These are phyloP conservation scores for Eriocheir sinensis DNA, from an alignment of 1,140 invertebrate species.

Conservation along the genomic window DNA sequence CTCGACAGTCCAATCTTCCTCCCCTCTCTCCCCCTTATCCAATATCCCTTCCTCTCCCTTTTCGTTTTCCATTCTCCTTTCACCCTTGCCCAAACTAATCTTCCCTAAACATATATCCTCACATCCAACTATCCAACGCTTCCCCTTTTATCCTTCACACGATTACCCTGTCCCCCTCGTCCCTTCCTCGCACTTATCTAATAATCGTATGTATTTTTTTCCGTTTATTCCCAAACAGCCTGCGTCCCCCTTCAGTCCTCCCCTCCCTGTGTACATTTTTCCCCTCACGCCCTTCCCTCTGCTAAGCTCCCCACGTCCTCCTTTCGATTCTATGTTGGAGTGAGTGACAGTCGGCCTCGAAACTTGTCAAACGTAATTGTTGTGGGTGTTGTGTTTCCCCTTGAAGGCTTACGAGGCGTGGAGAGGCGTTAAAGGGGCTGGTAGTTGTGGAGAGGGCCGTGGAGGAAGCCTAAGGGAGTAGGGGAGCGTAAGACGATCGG, in stretches of 20 bases:
- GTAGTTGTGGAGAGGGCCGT: neutral
- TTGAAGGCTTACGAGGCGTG: neutral
- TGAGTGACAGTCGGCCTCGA: neutral
- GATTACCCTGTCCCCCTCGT: too few relatives aligned
- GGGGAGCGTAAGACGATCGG: neutral
- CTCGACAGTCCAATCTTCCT: too few relatives aligned
- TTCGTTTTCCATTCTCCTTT: too few relatives aligned
- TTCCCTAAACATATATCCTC: too few relatives aligned
- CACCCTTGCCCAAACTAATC: too few relatives aligned
- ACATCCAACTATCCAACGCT: too few relatives aligned
- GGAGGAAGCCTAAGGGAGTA: neutral
- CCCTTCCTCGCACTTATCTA: too few relatives aligned
- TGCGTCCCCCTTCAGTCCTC: neutral
- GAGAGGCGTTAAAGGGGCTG: neutral
- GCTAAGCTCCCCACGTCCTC: neutral
- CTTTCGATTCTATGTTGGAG: neutral
- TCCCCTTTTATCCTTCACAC: too few relatives aligned
- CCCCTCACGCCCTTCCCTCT: neutral
- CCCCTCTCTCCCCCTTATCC: too few relatives aligned
- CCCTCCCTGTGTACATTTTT: neutral
- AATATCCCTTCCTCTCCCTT: too few relatives aligned
- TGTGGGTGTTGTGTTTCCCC: neutral
- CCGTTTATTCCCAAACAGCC: neutral
- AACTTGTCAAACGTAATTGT: constrained; percentile 17
- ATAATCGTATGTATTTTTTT: too few relatives aligned